Evolutionary conservation across 2,888 invertebrate genomes (phyloP), one percentile per base, ranked within the genome.

Genomic region (Azorinus chamasolen): DNA sequence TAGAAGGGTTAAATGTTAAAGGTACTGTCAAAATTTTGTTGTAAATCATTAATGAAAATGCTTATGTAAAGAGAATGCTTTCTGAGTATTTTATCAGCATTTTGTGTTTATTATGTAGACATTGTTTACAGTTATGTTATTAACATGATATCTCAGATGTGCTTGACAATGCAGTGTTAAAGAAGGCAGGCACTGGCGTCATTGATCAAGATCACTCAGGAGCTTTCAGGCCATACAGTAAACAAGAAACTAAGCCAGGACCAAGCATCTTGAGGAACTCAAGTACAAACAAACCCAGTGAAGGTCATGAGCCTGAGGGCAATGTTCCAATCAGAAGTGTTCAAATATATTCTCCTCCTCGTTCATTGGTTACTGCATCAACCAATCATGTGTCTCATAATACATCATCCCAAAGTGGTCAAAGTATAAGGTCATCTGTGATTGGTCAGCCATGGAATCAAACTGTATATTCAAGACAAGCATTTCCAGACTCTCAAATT

Each of bases 151-250:
- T 54, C 22, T 22, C 46, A 85, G 85, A 85, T 74, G 78, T 85
- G 45, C 81, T 85, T 20, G 85, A 85, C 39, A 85, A 85, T 43
- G 78, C 83, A 1, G 68, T 85, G 18, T 45, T 75, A 22, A 83
- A 75, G 45, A 79, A 69, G 63, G 41, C 53, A 16, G 45, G 22
- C 12, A 16, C 25, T 41, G 58, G 25, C 32, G 16, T 27, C 18
- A 53, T 12, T 51, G 41, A 32, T 18, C 32, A 32, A 10, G 4
- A 32, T 32, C 32, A 32, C 32, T 3, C 50, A 27, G 50, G 74
- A 20, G 73, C 65, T 45, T 45, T 68, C 55, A 73, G 53, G 37
- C 64, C 72, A 55, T 62, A 58, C 20, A 51, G 46, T 46, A 43
- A 22, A 41, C 25, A 45, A 32, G 64, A 57, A 16, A 20, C 25